phyloP scores from a whole-genome alignment of 2,888 invertebrate genomes.

The Conistra vaccinii region DNA sequence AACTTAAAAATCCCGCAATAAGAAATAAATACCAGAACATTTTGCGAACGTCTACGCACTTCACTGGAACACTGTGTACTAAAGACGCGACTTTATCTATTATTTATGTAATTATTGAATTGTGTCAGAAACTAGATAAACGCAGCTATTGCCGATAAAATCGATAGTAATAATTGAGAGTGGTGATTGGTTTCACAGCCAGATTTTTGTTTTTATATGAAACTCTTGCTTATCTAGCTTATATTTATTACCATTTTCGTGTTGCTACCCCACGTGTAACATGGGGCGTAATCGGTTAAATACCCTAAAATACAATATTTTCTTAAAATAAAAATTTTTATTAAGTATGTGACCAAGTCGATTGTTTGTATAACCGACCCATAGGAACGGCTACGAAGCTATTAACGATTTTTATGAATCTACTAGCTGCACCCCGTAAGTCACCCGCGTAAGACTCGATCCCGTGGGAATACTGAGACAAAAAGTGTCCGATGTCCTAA shows the following conservation, averaged over 20 bases:
- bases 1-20: slow-evolving; percentile 62
- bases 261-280: no score
- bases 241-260: background rate
- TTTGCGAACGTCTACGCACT: slow-evolving; percentile 32
- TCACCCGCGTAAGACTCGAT: no score
- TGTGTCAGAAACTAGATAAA: no score
- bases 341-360: background rate
- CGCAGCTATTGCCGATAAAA: no score
- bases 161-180: background rate
- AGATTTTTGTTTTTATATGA: background rate
- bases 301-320: background rate
- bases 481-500: no score
- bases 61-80: slow-evolving; percentile 17
- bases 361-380: background rate
- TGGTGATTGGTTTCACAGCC: background rate
- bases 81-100: slow-evolving; percentile 21
- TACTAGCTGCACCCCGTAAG: no score
- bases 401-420: no score
- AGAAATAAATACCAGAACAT: slow-evolving; percentile 69
- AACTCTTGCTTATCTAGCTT: background rate
- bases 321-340: background rate
- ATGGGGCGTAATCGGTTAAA: no score
- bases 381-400: background rate
- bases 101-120: background rate
- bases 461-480: no score